Evolutionary conservation across 2,888 invertebrate genomes (phyloP), one percentile per base, ranked within the genome.

Genomic region (Nymphalis urticae): DNA sequence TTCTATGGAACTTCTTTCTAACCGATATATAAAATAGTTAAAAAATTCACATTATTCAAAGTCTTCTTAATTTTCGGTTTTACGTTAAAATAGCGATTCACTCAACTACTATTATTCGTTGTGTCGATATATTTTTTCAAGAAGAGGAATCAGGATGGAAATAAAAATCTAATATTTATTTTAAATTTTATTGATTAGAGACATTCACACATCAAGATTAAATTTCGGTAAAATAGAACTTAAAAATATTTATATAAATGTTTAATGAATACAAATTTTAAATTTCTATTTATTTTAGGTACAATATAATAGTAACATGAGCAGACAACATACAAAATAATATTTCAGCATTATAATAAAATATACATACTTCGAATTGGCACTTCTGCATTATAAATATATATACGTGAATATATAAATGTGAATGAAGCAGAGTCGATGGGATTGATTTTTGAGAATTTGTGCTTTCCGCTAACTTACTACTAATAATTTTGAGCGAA

Each of bases 161-260:
- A 67, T 71, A 72, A 74, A 71, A 70, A 77, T 66, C 68, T 56
- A 62, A 64, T 67, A 62, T 75, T n/a, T 76, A 80, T 85, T 88
- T 87, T 79, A 83, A 84, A 85, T 84, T 92, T 91, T 91, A 92
- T 91, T 92, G 87, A 89, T 92, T 87, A 92, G 92, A 92, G 92
- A 92, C 92, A 92, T 92, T 92, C 92, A 92, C 92, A 92, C 92
- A 92, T 92, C 92, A 88, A 92, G 86, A 89, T 90, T 86, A 83
- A 73, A 69, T 73, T 72, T 70, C 51, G 42, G 70, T 66, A 73
- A 72, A 72, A 72, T 73, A 68, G 72, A 73, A 75, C 72, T 72
- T 67, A 68, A 68, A 69, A 73, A 71, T 70, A 67, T 68, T 61
- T 61, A 70, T 69, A 68, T 64, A 67, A 72, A 64, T 72, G 70